phyloP scores from a whole-genome alignment of 2,797 vertebrate species.

The Eulemur mongoz region DNA sequence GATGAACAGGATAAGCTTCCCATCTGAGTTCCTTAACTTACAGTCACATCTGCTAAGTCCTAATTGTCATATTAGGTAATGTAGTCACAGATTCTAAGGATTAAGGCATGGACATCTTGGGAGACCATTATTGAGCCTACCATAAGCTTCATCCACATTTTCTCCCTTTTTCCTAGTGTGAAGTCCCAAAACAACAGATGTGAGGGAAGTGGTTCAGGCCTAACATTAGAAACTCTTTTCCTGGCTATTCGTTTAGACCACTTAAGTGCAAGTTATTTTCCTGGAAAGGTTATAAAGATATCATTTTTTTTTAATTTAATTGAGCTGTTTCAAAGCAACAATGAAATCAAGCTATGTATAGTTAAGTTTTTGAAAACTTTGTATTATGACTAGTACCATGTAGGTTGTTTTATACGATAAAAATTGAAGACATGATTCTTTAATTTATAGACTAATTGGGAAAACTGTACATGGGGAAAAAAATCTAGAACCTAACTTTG shows the following conservation, averaged over 20 bases:
- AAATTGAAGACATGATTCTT: not conserved
- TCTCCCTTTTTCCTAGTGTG: not conserved
- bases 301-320: not conserved
- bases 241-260: not conserved
- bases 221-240: not conserved
- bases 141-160: not conserved
- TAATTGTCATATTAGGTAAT: not conserved
- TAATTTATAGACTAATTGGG: not conserved
- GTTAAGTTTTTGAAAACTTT: not conserved
- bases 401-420: not conserved
- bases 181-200: not conserved
- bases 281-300: not conserved
- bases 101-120: not conserved
- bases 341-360: not conserved
- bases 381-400: not conserved
- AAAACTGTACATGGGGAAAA: not conserved
- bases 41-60: not conserved
- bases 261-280: not conserved
- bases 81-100: not conserved
- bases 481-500: not conserved
- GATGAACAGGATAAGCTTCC: not conserved
- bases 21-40: not conserved
- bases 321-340: not conserved
- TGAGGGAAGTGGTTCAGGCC: not conserved
- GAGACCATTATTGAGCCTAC: not conserved